Evolutionary conservation across 2,797 vertebrate genomes (phyloP), one percentile per base, ranked within the genome.

Genomic region (Neoniphon sammara): DNA sequence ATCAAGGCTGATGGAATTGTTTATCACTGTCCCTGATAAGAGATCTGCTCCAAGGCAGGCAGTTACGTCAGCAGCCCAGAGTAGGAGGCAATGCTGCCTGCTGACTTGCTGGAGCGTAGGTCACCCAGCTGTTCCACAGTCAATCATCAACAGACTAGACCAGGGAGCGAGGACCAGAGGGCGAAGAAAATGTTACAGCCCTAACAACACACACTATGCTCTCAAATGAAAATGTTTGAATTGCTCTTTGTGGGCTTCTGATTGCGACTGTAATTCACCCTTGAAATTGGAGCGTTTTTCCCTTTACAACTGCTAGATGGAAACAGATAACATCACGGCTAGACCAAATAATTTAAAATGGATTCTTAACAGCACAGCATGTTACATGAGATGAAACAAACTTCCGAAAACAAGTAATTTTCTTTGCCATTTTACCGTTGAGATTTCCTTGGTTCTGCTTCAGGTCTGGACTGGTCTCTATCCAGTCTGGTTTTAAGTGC

Each of bases 401-500:
- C 7, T 50, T 46, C 0, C 20, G n/a, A 46, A 23, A 58, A 53
- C 12, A 57, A 23, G 14, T 47, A n/a, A 15, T 30, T 39, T 73
- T 31, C 5, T 58, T 34, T 49, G 23, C 8, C 11, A 30, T 71
- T 34, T 87, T 85, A 94, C 94, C 92, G 85, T 91, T 89, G 15
- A 91, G 78, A 80, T 91, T 89, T 79, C 93, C 91, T 75, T 87
- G 90, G 76, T 90, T 91, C 59, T 92, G 91, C 83, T 94, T 94
- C 65, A 92, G 79, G 73, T 94, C 91, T 1, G 94, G 93, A 65
- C 93, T 94, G 7, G 88, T 93, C 80, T 94, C 94, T 14, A 89
- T 89, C 94, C 94, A 94, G 71, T 92, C 91, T 17, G 89, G 72
- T 90, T 94, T 95, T 80, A 94, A 85, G 42, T 88, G 91, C 63